Percentiles rank a stretch among this genome's conserved stretches.
Evolutionary conservation across 2,113 vertebrate genomes (phyloP).

Genomic region (Candoia aspera): DNA sequence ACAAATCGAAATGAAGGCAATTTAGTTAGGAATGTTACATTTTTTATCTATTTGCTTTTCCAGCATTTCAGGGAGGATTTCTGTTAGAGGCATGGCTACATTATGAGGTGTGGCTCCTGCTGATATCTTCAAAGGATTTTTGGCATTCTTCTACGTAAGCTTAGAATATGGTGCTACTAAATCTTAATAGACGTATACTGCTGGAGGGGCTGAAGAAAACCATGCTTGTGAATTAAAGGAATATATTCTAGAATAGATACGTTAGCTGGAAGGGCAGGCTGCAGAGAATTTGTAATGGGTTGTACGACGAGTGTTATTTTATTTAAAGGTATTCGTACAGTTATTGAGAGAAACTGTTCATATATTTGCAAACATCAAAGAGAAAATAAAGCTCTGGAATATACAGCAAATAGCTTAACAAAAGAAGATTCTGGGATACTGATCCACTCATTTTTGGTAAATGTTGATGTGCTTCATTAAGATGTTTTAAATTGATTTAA

Average conservation of each 20-base stretch:
- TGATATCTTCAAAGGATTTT: constrained; percentile 60
- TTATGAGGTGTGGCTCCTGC: constrained; percentile 58
- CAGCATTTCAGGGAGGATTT: constrained; percentile 48
- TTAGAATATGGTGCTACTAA: constrained; percentile 65
- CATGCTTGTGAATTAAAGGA: constrained; percentile 62
- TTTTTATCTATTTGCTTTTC: constrained; percentile 46
- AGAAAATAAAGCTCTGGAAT: constrained; percentile 83
- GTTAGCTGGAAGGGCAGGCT: constrained; percentile 76
- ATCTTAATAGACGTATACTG: constrained; percentile 55
- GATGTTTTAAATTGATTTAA: constrained; percentile 43
- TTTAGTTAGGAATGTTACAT: constrained; percentile 50
- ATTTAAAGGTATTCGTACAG: constrained; percentile 90
- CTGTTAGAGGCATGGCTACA: neutral
- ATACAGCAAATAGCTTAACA: constrained; percentile 80
- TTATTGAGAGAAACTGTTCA: constrained; percentile 93
- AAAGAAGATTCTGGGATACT: constrained; percentile 85
- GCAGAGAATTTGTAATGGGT: constrained; percentile 85
- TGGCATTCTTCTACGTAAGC: constrained; percentile 65
- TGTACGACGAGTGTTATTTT: constrained; percentile 92
- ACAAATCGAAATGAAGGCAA: constrained; percentile 48
- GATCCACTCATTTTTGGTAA: constrained; percentile 80
- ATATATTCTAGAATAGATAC: constrained; percentile 68
- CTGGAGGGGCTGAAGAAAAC: constrained; percentile 66
- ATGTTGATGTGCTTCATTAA: constrained; percentile 73
- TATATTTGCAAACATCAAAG: constrained; percentile 89